Evolutionary conservation across 35 echinoderm and acorn worm genomes (phyloP).

Genomic region (Chiridota heheva): DNA sequence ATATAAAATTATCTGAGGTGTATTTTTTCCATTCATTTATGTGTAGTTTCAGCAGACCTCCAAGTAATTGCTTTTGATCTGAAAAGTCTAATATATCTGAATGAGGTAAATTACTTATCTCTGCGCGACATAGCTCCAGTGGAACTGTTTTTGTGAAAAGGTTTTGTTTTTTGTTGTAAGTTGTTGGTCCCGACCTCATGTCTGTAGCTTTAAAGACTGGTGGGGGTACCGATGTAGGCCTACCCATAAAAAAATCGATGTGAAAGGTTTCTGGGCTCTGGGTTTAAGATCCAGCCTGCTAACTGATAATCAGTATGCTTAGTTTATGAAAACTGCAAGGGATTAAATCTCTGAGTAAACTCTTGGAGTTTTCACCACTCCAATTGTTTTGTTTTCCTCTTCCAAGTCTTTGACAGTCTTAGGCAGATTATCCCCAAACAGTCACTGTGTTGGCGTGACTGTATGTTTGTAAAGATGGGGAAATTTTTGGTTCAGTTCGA

Average conservation of each 20-base stretch:
- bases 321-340: neutral
- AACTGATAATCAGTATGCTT: neutral
- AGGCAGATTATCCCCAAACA: constrained; percentile 50
- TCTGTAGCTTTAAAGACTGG: neutral
- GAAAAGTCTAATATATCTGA: too few relatives aligned
- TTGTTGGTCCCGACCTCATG: neutral
- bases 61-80: neutral
- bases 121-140: neutral
- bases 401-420: constrained; percentile 53
- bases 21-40: constrained; percentile 1
- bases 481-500: constrained; percentile 34
- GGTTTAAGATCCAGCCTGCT: neutral
- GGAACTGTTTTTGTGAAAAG: neutral
- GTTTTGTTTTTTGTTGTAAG: too few relatives aligned
- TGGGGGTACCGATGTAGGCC: neutral
- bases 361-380: constrained; percentile 17
- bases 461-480: constrained; percentile 18
- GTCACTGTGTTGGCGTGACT: constrained; percentile 30
- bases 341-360: neutral
- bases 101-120: neutral
- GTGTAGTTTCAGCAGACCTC: neutral
- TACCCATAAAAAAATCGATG: too few relatives aligned
- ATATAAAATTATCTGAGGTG: constrained; percentile 22
- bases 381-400: constrained; percentile 44
- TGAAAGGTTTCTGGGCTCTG: neutral